Percentiles rank a stretch among this genome's conserved stretches.
These are phyloP conservation scores for Tursiops truncatus DNA, from an alignment of 2,113 vertebrate genomes.

Conservation along the genomic window DNA sequence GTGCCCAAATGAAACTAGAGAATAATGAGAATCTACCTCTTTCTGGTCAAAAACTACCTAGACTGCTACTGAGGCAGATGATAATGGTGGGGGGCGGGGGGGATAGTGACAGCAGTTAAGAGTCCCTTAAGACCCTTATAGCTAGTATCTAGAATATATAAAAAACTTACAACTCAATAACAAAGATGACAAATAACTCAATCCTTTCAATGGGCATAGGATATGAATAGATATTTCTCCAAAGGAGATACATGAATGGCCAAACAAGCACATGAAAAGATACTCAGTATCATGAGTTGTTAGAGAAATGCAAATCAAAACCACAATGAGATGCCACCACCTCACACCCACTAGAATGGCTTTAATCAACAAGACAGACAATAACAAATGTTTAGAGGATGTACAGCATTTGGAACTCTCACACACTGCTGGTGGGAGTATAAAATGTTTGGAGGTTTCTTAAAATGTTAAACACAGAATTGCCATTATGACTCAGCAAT, in stretches of 20 bases:
- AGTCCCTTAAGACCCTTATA: not conserved
- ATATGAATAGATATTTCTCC: not conserved
- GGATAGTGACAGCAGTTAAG: not conserved
- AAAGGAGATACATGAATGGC: not conserved
- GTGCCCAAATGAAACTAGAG: not conserved
- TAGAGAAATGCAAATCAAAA: constrained; percentile 29
- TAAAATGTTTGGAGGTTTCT: not conserved
- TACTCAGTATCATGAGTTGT: not conserved
- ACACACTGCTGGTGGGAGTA: not conserved
- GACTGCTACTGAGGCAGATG: not conserved
- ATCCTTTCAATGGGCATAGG: not conserved
- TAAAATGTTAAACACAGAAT: constrained; percentile 23
- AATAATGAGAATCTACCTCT: not conserved
- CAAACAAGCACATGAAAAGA: constrained; percentile 41
- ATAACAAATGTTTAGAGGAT: constrained; percentile 17
- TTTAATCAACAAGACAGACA: not conserved
- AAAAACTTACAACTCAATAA: not conserved
- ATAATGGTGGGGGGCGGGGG: not conserved
- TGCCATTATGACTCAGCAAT: not conserved
- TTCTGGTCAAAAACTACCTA: not conserved
- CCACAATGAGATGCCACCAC: not conserved
- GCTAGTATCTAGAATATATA: not conserved
- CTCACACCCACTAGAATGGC: not conserved
- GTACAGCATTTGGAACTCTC: not conserved
- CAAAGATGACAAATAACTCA: not conserved